Conservation (phyloP, 2,888 invertebrate species). For the Caenorhabditis afra region DNA sequence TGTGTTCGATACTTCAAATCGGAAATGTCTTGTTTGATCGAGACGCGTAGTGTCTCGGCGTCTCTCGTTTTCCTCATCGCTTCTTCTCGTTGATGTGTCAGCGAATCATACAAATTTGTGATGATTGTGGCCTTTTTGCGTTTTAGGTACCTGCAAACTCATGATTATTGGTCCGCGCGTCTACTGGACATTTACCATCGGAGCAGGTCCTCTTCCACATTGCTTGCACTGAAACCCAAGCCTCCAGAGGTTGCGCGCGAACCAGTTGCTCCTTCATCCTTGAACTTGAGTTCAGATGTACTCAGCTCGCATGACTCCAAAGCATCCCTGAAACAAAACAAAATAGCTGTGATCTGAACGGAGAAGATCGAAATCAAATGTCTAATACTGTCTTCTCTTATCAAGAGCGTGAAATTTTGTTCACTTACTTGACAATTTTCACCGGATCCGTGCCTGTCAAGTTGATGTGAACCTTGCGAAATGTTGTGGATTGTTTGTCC, state of each 20-base stretch:
- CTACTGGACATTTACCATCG: slow-evolving; percentile 54
- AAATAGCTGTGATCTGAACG: not conserved
- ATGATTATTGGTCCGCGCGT: not conserved
- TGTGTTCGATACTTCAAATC: slow-evolving; percentile 75
- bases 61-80: slow-evolving; percentile 70
- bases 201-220: slow-evolving; percentile 63
- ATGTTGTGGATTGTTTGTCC: slow-evolving; percentile 59
- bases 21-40: slow-evolving; percentile 75
- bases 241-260: slow-evolving; percentile 15
- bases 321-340: slow-evolving; percentile 72
- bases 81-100: slow-evolving; percentile 66
- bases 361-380: slow-evolving; percentile 3
- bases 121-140: slow-evolving; percentile 58
- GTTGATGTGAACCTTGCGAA: slow-evolving; percentile 70
- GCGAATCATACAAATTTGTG: slow-evolving; percentile 59
- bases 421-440: slow-evolving; percentile 72
- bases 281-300: slow-evolving; percentile 70
- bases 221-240: slow-evolving; percentile 42
- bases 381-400: slow-evolving; percentile 9
- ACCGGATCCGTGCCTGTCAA: slow-evolving; percentile 76
- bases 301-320: slow-evolving; percentile 74
- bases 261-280: slow-evolving; percentile 10
- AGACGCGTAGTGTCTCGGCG: slow-evolving; percentile 61
- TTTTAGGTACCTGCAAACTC: slow-evolving; percentile 59
- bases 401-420: not conserved